Conservation (phyloP, 2,113 vertebrate species). For the Tympanuchus pallidicinctus region DNA sequence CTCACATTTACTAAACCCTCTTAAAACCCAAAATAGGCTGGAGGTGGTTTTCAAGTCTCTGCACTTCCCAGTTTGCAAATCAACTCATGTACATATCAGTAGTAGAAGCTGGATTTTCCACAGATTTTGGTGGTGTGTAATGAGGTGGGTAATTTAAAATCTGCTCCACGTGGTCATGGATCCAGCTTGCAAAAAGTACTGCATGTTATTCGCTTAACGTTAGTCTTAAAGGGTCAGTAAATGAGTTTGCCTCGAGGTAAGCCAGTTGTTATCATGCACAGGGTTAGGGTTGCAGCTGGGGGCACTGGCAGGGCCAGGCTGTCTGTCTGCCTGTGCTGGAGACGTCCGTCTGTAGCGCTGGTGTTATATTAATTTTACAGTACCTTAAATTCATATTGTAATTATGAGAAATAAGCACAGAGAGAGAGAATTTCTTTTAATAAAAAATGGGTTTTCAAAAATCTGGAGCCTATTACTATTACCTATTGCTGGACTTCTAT, state of each 20-base stretch:
- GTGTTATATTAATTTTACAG: conserved; percentile 59
- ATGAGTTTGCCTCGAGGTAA: conserved; percentile 46
- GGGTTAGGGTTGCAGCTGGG: conserved; percentile 53
- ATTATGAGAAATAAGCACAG: conserved; percentile 41
- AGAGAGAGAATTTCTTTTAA: neutral
- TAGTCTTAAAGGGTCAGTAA: conserved; percentile 50
- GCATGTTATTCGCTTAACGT: conserved; percentile 36
- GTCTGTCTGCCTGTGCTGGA: conserved; percentile 48
- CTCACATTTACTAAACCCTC: neutral
- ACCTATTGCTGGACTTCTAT: conserved; percentile 28
- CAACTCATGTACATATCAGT: neutral
- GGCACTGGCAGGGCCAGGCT: conserved; percentile 35
- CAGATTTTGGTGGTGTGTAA: neutral
- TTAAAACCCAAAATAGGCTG: neutral
- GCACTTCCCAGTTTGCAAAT: neutral
- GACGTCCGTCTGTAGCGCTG: conserved; percentile 29
- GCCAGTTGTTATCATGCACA: conserved; percentile 18
- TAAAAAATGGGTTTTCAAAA: conserved; percentile 39
- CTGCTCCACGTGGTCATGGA: neutral
- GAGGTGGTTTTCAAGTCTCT: neutral
- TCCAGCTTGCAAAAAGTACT: conserved; percentile 2
- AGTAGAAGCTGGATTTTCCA: neutral
- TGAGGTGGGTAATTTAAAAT: conserved; percentile 40
- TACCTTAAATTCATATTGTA: conserved; percentile 49
- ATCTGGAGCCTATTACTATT: conserved; percentile 51